Base-by-base conservation (phyloP, 2,888 invertebrate genomes). In the Hypomecis atomaria region DNA sequence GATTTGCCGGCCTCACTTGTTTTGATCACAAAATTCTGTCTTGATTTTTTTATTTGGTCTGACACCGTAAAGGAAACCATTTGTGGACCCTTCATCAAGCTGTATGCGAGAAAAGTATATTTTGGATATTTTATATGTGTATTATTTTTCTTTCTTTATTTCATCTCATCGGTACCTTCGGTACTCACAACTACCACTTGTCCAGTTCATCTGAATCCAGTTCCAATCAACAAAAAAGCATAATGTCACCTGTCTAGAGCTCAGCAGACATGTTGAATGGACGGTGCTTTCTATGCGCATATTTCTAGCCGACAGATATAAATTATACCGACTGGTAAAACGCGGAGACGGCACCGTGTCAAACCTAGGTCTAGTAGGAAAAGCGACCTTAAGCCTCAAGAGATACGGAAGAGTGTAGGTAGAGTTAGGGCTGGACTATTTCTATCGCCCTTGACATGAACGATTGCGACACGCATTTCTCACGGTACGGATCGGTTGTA, bases 401-500 rank as follows among this genome's bases (percentile, higher is more conserved):
- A 48, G 37, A 54, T 65, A 65, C 57, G 33, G 53, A 33, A 4
- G 47, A 47, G 0, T 48, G 60, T 42, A 23, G n/a, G 42, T 36
- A 56, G 43, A 38, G 42, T 13, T 54, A 50, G 61, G 57, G 62
- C 62, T 57, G 13, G 33, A 66, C 66, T 78, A 75, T 77, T 77
- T 72, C 64, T 38, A 63, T 52, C 70, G 77, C 74, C 78, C 77
- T 77, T 78, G 78, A 76, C 74, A 70, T 44, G 67, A 23, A 37
- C 56, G 55, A 38, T 74, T 73, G 73, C 73, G 72, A 74, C 76
- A 76, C 70, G 54, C 49, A 40, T 48, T 54, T 54, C 64, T 59
- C 62, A 54, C 62, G 62, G 11, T 40, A 10, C 49, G 48, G 54
- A 11, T 58, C 59, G 49, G 62, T 45, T 58, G 42, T 47, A 43